A percentile compares a stretch with the other conserved stretches of the same genome.
Conservation (phyloP, 2,797 vertebrate species). For the Lagorchestes hirsutus region DNA sequence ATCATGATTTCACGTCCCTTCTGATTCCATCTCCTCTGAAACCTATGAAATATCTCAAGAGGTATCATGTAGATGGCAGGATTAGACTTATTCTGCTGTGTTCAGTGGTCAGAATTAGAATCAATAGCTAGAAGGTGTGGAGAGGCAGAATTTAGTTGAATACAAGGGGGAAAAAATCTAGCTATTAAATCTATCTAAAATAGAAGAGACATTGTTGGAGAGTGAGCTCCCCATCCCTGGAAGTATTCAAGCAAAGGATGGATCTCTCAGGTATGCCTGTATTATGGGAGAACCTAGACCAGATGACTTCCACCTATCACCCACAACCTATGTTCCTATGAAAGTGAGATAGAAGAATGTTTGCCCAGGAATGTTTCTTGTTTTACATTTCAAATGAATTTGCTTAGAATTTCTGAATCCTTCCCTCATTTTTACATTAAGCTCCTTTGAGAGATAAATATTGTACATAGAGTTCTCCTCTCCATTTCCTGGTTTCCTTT, state of each 20-base stretch:
- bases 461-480: not conserved
- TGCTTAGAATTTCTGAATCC: conserved; percentile 62
- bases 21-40: not conserved
- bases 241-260: not conserved
- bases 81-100: not conserved
- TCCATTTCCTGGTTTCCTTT: conserved; percentile 31
- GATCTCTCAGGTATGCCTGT: conserved; percentile 1
- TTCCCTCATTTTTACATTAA: conserved; percentile 66
- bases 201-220: not conserved
- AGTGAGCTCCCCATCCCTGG: not conserved
- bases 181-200: not conserved
- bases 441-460: conserved; percentile 8
- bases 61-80: not conserved
- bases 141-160: not conserved
- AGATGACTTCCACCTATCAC: not conserved
- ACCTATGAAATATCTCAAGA: not conserved
- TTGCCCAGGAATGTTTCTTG: conserved; percentile 51
- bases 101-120: not conserved
- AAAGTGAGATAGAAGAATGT: conserved; percentile 1
- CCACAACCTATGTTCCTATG: conserved; percentile 24
- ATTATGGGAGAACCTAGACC: not conserved
- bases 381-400: conserved; percentile 63
- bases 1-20: not conserved
- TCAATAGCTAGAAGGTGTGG: not conserved
- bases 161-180: not conserved